A percentile compares a stretch with the other conserved stretches of the same genome.
These are phyloP conservation scores for Hemicentrotus pulcherrimus DNA, from an alignment of 35 echinoderm and acorn worm species.

Conservation along the genomic window DNA sequence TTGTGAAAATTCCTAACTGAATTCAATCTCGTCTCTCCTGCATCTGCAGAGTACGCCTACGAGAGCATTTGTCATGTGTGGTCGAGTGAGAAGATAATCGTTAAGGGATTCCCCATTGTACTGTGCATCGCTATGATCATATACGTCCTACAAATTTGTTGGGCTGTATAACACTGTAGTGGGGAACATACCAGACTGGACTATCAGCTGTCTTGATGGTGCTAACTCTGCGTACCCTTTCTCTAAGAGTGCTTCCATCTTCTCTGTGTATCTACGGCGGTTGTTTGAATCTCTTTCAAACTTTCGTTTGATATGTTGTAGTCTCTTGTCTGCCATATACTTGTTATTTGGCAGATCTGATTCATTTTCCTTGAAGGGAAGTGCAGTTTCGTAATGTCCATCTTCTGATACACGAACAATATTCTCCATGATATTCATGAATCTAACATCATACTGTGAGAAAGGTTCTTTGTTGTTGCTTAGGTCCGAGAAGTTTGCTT, in stretches of 20 bases:
- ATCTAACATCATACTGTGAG: too few relatives aligned
- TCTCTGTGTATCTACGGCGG: too few relatives aligned
- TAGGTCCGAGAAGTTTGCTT: background rate
- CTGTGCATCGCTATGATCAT: too few relatives aligned
- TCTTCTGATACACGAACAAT: conserved; percentile 50
- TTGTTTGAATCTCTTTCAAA: conserved; percentile 33
- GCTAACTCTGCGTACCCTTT: too few relatives aligned
- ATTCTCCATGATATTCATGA: too few relatives aligned
- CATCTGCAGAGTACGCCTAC: conserved; percentile 54
- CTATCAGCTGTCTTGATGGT: too few relatives aligned
- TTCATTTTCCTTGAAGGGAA: conserved; percentile 50
- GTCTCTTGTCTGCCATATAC: conserved; percentile 49
- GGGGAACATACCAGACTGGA: too few relatives aligned
- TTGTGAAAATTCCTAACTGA: conserved; percentile 48
- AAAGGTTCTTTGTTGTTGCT: background rate
- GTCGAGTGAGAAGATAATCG: conserved; percentile 31
- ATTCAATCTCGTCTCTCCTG: background rate
- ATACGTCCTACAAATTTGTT: too few relatives aligned
- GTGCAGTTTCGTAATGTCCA: too few relatives aligned
- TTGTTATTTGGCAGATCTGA: conserved; percentile 62
- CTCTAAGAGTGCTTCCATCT: too few relatives aligned
- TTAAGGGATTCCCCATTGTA: too few relatives aligned
- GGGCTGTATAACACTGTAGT: too few relatives aligned
- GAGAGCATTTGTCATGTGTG: conserved; percentile 36
- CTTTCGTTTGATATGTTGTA: conserved; percentile 39